Percentiles rank a stretch among this genome's conserved stretches.
These are phyloP conservation scores for Megaleporinus macrocephalus DNA, from an alignment of 2,113 vertebrate species.

Conservation along the genomic window DNA sequence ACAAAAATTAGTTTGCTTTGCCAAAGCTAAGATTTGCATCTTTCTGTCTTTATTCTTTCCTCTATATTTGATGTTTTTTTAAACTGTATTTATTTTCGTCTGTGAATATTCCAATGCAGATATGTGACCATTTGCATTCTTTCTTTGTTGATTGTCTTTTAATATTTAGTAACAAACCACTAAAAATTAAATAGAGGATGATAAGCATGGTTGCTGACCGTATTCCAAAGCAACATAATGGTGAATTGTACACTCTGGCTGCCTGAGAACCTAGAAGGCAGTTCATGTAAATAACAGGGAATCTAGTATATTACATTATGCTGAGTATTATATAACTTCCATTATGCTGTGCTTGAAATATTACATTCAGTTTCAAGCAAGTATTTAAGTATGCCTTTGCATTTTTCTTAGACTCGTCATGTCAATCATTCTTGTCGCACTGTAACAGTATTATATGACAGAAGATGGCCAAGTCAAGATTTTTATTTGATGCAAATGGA, in stretches of 20 bases:
- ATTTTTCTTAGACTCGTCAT: not conserved
- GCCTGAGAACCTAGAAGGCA: slow-evolving; percentile 56
- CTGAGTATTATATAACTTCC: not conserved
- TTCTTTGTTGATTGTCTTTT: not conserved
- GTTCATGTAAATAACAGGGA: slow-evolving; percentile 34
- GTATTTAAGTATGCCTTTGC: not conserved
- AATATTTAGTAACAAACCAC: slow-evolving; percentile 22
- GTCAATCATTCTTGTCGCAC: not conserved
- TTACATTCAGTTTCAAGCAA: no score
- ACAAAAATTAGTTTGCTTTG: not conserved
- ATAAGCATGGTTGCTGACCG: slow-evolving; percentile 2
- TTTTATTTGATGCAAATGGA: slow-evolving; percentile 38
- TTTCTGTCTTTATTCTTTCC: slow-evolving; percentile 15
- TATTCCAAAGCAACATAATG: slow-evolving; percentile 4
- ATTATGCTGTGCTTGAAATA: not conserved
- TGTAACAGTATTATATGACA: slow-evolving; percentile 7
- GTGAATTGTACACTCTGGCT: not conserved
- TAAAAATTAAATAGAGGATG: not conserved
- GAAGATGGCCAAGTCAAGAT: not conserved
- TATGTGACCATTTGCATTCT: slow-evolving; percentile 1
- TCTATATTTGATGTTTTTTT: not conserved
- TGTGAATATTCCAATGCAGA: not conserved
- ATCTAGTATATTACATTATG: not conserved
- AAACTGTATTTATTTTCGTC: not conserved
- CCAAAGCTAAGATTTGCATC: slow-evolving; percentile 13